phyloP scores from a whole-genome alignment of 2,797 vertebrate genomes.

The Poeciliopsis gracilis region DNA sequence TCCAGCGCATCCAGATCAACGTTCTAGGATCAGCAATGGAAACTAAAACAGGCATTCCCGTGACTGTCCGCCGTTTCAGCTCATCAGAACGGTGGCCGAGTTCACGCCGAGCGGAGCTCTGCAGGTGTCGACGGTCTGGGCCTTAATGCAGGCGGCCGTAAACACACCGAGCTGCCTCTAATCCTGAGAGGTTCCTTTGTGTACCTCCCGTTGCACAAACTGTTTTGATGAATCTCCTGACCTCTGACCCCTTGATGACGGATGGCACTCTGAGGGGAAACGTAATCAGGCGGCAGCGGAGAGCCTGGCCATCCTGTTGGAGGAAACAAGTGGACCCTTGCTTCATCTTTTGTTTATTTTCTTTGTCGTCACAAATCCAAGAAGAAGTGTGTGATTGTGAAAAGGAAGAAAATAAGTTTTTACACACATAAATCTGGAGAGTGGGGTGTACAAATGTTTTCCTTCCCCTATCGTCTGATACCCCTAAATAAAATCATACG shows the following conservation, averaged over 20 bases:
- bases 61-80: conserved; percentile 48
- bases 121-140: conserved; percentile 71
- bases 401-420: background rate
- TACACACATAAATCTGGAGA: background rate
- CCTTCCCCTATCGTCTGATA: too few relatives aligned
- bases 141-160: conserved; percentile 90
- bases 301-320: conserved; percentile 83
- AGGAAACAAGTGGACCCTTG: conserved; percentile 65
- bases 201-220: conserved; percentile 91
- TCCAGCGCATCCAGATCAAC: background rate
- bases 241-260: conserved; percentile 88
- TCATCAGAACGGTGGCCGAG: conserved; percentile 84
- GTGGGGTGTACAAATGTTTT: background rate
- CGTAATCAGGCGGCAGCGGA: conserved; percentile 74
- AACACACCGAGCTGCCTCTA: conserved; percentile 89
- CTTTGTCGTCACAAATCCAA: conserved; percentile 24
- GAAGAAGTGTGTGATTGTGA: background rate
- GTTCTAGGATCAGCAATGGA: conserved; percentile 13
- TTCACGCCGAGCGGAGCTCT: conserved; percentile 75
- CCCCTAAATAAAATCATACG: background rate
- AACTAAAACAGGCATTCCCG: conserved; percentile 32
- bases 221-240: conserved; percentile 92
- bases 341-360: conserved; percentile 56
- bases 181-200: conserved; percentile 91
- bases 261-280: conserved; percentile 82